Evolutionary conservation across 2,888 invertebrate genomes (phyloP).

Genomic region (Calameuta pallipes): DNA sequence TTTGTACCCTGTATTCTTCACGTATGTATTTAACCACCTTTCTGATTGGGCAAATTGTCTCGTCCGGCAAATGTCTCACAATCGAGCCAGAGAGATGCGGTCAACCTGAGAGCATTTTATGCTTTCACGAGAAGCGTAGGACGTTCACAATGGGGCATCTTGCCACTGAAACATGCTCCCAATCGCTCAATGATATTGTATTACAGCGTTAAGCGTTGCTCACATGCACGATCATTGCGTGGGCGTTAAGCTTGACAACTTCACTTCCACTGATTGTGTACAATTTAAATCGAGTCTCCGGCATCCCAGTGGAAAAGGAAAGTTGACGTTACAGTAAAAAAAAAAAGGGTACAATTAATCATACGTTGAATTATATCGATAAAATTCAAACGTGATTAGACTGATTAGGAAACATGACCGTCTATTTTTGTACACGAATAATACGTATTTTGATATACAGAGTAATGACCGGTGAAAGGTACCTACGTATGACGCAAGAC

Average conservation of each 20-base stretch:
- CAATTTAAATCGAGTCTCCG: neutral
- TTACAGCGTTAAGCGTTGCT: neutral
- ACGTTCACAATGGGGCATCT: neutral
- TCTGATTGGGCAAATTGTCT: slow-evolving; percentile 65
- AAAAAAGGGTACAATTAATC: neutral
- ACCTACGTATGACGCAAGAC: neutral
- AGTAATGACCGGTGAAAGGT: neutral
- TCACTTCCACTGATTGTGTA: neutral
- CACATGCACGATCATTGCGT: neutral
- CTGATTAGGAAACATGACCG: neutral
- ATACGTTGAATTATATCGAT: neutral
- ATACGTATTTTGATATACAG: neutral
- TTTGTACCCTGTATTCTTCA: slow-evolving; percentile 32
- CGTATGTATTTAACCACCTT: slow-evolving; percentile 56
- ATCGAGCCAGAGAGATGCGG: neutral
- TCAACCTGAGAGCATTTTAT: neutral
- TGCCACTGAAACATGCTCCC: neutral
- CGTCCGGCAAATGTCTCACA: slow-evolving; percentile 53
- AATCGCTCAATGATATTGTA: neutral
- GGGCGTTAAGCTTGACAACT: neutral
- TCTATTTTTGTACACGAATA: neutral
- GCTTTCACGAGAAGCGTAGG: slow-evolving; percentile 3
- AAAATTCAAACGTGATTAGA: neutral
- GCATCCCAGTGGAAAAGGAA: neutral
- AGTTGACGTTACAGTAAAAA: neutral